Evolutionary conservation across 1,140 invertebrate genomes (phyloP).

Genomic region (Formica selysi): DNA sequence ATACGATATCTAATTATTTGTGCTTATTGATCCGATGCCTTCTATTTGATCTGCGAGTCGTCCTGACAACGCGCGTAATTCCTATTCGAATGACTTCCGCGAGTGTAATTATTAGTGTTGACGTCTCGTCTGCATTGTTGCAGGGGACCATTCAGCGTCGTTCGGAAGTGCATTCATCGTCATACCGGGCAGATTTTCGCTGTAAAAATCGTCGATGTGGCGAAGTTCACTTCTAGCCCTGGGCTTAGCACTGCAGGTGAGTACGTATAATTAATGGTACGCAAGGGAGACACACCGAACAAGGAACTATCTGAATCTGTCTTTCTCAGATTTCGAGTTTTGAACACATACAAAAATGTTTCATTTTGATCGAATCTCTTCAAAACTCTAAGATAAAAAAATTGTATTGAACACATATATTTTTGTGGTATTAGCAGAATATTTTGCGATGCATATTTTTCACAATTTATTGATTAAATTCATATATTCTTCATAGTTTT

Average conservation of each 20-base stretch:
- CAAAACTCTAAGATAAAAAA: neutral
- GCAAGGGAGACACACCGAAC: neutral
- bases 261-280: constrained; percentile 65
- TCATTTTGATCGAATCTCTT: constrained; percentile 1
- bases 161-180: constrained; percentile 97
- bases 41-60: constrained; percentile 4
- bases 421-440: neutral
- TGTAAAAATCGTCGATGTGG: constrained; percentile 99
- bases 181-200: constrained; percentile 98
- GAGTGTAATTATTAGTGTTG: constrained; percentile 50
- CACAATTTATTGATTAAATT: neutral
- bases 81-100: neutral
- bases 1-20: neutral
- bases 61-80: constrained; percentile 14
- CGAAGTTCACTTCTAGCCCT: constrained; percentile 98
- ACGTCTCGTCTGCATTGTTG: constrained; percentile 81
- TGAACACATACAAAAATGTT: neutral
- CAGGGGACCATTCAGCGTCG: constrained; percentile 99
- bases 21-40: neutral
- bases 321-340: neutral
- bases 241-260: constrained; percentile 98
- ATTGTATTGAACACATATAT: neutral
- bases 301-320: neutral
- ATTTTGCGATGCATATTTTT: neutral
- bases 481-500: neutral